Conservation (phyloP, 2,888 invertebrate genomes). For the Drosophila subsilvestris region DNA sequence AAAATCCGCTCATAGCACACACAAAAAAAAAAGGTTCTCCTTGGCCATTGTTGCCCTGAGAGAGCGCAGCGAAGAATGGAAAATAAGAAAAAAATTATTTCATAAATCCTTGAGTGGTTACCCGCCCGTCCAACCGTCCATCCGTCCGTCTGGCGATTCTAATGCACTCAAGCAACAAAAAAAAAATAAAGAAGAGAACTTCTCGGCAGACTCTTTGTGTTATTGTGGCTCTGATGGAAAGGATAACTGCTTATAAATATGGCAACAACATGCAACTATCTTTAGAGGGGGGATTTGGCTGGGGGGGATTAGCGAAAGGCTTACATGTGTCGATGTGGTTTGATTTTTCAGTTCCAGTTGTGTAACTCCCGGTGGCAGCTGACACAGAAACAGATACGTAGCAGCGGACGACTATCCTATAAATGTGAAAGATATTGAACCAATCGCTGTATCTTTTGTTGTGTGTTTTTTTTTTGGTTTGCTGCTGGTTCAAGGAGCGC, state of each 20-base stretch:
- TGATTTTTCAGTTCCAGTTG: constrained; percentile 45
- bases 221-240: constrained; percentile 22
- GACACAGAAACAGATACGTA: constrained; percentile 50
- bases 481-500: constrained; percentile 34
- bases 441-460: constrained; percentile 43
- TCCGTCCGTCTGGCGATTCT: constrained; percentile 56
- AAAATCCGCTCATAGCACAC: constrained; percentile 52
- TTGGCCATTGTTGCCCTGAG: constrained; percentile 57
- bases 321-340: constrained; percentile 74
- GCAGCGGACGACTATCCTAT: constrained; percentile 22
- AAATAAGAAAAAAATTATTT: constrained; percentile 62
- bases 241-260: constrained; percentile 43
- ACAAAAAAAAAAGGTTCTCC: constrained; percentile 37
- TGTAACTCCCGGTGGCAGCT: constrained; percentile 49
- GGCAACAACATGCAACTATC: constrained; percentile 54
- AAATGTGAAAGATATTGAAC: constrained; percentile 43
- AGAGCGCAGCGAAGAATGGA: constrained; percentile 36
- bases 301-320: constrained; percentile 57
- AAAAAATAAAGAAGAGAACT: constrained; percentile 32
- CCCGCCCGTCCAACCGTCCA: not conserved
- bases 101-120: constrained; percentile 64
- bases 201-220: constrained; percentile 36
- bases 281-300: constrained; percentile 6
- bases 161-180: constrained; percentile 76
- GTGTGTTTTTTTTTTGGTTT: constrained; percentile 5